Percentiles rank a stretch among this genome's conserved stretches.
phyloP scores from a whole-genome alignment of 1,140 invertebrate species.

The Trinorchestia longiramus region DNA sequence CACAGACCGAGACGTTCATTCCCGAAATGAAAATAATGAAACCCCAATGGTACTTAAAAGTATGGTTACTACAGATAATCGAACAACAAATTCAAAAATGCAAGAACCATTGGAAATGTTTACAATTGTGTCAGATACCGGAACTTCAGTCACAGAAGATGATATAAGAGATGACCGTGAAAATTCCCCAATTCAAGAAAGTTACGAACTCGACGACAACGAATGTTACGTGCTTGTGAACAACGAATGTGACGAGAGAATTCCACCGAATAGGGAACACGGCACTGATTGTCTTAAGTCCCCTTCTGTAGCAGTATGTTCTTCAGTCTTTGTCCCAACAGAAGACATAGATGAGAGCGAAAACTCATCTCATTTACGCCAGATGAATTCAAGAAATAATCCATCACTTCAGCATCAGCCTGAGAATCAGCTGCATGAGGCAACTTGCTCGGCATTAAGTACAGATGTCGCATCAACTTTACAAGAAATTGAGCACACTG shows the following conservation, averaged over 20 bases:
- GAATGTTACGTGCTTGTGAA: background rate
- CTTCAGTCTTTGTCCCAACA: background rate
- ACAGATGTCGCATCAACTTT: background rate
- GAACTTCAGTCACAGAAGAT: background rate
- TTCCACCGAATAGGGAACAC: background rate
- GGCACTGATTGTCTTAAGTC: background rate
- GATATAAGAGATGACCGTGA: background rate
- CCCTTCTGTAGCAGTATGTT: background rate
- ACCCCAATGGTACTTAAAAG: background rate
- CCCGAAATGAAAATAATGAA: background rate
- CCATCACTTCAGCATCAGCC: background rate
- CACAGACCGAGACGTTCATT: background rate
- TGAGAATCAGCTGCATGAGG: background rate
- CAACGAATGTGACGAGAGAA: background rate
- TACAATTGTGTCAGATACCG: background rate
- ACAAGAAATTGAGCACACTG: background rate
- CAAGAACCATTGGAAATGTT: background rate
- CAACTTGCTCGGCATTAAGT: background rate
- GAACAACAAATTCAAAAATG: background rate
- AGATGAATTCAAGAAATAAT: background rate
- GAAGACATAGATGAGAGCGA: slow-evolving; percentile 23
- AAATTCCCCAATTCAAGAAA: background rate
- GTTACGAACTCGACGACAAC: background rate
- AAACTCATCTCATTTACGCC: background rate
- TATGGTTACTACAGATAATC: background rate